Evolutionary conservation across 1,140 invertebrate genomes (phyloP).

Genomic region (Atta colombica): DNA sequence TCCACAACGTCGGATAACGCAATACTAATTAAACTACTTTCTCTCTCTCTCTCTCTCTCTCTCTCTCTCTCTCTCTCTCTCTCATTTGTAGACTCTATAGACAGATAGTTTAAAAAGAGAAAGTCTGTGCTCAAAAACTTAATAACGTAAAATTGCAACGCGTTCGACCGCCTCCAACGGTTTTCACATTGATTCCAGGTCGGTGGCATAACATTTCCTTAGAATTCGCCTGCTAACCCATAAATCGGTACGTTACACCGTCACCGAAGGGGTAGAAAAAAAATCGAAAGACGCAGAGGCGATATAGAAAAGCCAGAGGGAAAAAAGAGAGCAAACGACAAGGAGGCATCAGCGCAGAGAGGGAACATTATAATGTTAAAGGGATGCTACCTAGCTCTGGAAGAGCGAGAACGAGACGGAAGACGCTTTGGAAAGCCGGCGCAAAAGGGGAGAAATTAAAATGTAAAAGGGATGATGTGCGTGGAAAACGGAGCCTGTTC

Average conservation of each 20-base stretch:
- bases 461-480: slow-evolving; percentile 86
- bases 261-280: slow-evolving; percentile 73
- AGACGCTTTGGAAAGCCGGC: slow-evolving; percentile 80
- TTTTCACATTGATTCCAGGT: slow-evolving; percentile 82
- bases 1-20: too few species aligned
- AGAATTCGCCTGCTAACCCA: slow-evolving; percentile 79
- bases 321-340: slow-evolving; percentile 50
- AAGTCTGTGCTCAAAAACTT: slow-evolving; percentile 7
- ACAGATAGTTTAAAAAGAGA: background rate
- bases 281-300: slow-evolving; percentile 68
- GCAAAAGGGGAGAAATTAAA: slow-evolving; percentile 86
- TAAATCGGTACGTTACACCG: slow-evolving; percentile 83
- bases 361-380: slow-evolving; percentile 85
- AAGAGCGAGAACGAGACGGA: slow-evolving; percentile 47
- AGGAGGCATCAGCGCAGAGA: slow-evolving; percentile 34
- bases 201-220: slow-evolving; percentile 83
- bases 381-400: slow-evolving; percentile 80
- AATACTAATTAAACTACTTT: too few species aligned
- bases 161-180: slow-evolving; percentile 75
- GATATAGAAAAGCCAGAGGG: slow-evolving; percentile 52
- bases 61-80: background rate
- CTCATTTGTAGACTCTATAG: background rate
- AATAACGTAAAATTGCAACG: background rate
- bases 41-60: too few species aligned
- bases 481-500: slow-evolving; percentile 79